Percentiles rank a stretch among this genome's conserved stretches.
Evolutionary conservation across 2,797 vertebrate genomes (phyloP).

Genomic region (Lagocephalus sceleratus): DNA sequence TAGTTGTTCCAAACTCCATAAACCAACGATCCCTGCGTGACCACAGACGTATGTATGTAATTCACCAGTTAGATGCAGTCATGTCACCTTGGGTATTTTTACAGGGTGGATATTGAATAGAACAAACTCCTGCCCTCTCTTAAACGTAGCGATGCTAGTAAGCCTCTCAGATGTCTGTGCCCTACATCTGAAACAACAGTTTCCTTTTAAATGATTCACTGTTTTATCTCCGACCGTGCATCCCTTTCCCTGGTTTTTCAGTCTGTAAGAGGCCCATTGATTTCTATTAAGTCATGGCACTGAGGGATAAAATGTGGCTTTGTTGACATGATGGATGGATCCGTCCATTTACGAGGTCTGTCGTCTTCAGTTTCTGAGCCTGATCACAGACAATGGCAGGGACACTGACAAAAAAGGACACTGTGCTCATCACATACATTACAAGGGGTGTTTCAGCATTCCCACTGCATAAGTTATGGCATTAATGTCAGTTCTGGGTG

Average conservation of each 20-base stretch:
- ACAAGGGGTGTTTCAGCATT: constrained; percentile 3
- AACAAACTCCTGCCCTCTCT: constrained; percentile 31
- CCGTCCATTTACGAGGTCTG: constrained; percentile 5
- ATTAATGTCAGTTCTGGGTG: constrained; percentile 40
- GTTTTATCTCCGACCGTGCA: constrained; percentile 11
- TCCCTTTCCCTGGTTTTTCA: constrained; percentile 10
- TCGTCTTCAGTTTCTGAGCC: constrained; percentile 1
- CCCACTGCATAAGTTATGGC: constrained; percentile 9
- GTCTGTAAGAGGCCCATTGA: constrained; percentile 8
- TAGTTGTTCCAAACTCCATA: constrained; percentile 15
- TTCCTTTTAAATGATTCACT: constrained; percentile 3
- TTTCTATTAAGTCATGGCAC: too few species aligned
- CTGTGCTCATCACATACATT: not conserved
- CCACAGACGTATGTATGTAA: constrained; percentile 38
- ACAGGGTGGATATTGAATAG: constrained; percentile 25
- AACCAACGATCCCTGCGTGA: constrained; percentile 14
- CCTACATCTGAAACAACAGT: constrained; percentile 22
- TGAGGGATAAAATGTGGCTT: constrained; percentile 33
- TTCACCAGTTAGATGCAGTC: constrained; percentile 39
- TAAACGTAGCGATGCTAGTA: too few species aligned
- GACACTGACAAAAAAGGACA: not conserved
- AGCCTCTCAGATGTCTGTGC: constrained; percentile 55
- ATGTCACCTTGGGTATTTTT: constrained; percentile 45
- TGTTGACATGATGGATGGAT: constrained; percentile 27
- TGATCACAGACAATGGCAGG: not conserved